A percentile compares a stretch with the other conserved stretches of the same genome.
These are phyloP conservation scores for Meloe dianella DNA, from an alignment of 2,888 invertebrate genomes.

Conservation along the genomic window DNA sequence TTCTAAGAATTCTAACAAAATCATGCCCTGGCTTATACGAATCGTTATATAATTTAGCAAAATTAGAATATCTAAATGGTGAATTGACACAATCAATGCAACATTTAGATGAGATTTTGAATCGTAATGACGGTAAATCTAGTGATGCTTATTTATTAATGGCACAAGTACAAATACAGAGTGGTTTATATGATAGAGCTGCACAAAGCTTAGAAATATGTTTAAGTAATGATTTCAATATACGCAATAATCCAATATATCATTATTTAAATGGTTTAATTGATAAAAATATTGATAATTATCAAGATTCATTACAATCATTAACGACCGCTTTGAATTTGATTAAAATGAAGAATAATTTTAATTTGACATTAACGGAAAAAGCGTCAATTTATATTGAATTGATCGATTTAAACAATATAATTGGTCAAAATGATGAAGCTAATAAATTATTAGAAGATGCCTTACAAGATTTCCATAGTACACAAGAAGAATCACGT, in stretches of 20 bases:
- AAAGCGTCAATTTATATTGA: constrained; percentile 88
- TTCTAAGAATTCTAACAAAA: constrained; percentile 75
- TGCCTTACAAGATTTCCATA: constrained; percentile 72
- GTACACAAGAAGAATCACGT: constrained; percentile 81
- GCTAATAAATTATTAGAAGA: constrained; percentile 82
- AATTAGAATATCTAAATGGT: constrained; percentile 81
- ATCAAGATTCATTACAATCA: constrained; percentile 75
- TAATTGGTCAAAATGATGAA: constrained; percentile 75
- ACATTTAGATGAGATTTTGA: constrained; percentile 75
- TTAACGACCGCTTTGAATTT: constrained; percentile 77
- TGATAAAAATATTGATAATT: constrained; percentile 74
- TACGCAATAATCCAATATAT: constrained; percentile 89
- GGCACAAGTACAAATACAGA: constrained; percentile 82
- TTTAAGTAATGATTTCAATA: constrained; percentile 90
- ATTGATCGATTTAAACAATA: constrained; percentile 77
- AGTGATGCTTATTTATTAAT: constrained; percentile 85
- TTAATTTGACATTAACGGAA: constrained; percentile 67
- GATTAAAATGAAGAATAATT: constrained; percentile 60
- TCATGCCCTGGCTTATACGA: constrained; percentile 82
- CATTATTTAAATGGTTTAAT: constrained; percentile 86
- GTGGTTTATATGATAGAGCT: constrained; percentile 75
- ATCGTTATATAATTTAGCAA: constrained; percentile 74
- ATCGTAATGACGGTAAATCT: constrained; percentile 75
- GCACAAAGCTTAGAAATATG: constrained; percentile 87
- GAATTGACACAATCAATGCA: constrained; percentile 75